Base-by-base conservation (phyloP, 2,888 invertebrate genomes). In the Pecten maximus region DNA sequence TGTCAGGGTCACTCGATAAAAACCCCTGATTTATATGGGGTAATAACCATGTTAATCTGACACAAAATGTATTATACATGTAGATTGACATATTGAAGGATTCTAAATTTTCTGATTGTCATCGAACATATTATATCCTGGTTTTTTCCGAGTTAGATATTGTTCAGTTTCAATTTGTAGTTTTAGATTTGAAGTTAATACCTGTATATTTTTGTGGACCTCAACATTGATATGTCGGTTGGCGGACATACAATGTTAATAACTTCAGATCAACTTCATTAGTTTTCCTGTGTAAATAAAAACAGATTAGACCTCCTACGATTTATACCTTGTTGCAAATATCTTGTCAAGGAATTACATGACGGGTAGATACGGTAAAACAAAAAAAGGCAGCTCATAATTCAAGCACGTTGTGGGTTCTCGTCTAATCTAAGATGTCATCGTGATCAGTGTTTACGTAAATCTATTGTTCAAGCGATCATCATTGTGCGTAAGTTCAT, bases 401-500 rank as follows among this genome's bases (percentile, higher is more conserved):
- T 74, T 74, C 74, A 74, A 35, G 74, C 74, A 28, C 28, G 74
- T 74, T 74, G 74, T 74, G 74, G 35, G 74, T 74, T 74, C 74
- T 35, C 28, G 0, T 12, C 12, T 74, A 35, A 74, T 74, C 74
- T 74, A 35, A 74, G 74, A 74, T 74, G 35, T 74, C 74, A 74
- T 74, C 74, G 10, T 35, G 74, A 74, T 74, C 74, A 74, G 6
- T 35, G 35, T 74, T 74, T 74, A 74, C 74, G 74, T 74, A 74
- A 74, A 74, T 35, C 23, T 35, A 74, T 74, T 74, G 74, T 74
- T 74, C 0, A 2, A 74, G 1, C 23, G 28, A 74, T 74, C 74
- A 74, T 74, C 74, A 74, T 74, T 74, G 74, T 74, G 74, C 35
- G 28, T 74, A 74, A 74, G 28, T 74, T 74, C 74, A 74, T 74